Evolutionary conservation across 2,797 vertebrate genomes (phyloP).

Genomic region (Momotus momota): DNA sequence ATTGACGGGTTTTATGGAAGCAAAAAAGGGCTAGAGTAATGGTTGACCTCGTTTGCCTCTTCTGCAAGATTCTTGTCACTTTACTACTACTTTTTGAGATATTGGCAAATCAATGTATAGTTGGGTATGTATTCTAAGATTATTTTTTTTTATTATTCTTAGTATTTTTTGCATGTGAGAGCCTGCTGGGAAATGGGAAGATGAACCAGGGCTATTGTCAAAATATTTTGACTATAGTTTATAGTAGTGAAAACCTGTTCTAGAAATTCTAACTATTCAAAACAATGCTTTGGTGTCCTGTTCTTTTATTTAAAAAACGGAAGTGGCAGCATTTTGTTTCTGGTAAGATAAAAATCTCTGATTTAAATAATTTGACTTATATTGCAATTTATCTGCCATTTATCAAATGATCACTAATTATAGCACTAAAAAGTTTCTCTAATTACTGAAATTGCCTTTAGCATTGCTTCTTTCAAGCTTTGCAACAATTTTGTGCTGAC

Average conservation of each 20-base stretch:
- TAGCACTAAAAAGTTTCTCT: neutral
- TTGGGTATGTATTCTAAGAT: neutral
- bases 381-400: neutral
- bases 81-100: neutral
- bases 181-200: neutral
- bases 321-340: neutral
- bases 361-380: neutral
- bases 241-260: neutral
- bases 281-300: neutral
- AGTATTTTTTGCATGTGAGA: neutral
- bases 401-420: neutral
- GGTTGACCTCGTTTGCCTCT: neutral
- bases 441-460: neutral
- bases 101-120: neutral
- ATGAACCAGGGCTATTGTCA: neutral
- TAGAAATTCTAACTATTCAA: neutral
- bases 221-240: neutral
- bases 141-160: neutral
- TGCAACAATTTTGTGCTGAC: neutral
- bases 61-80: neutral
- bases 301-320: neutral
- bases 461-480: neutral
- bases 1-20: neutral
- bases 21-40: neutral
- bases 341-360: neutral